Conservation (phyloP, 2,888 invertebrate genomes). For the Anagyrus pseudococci region DNA sequence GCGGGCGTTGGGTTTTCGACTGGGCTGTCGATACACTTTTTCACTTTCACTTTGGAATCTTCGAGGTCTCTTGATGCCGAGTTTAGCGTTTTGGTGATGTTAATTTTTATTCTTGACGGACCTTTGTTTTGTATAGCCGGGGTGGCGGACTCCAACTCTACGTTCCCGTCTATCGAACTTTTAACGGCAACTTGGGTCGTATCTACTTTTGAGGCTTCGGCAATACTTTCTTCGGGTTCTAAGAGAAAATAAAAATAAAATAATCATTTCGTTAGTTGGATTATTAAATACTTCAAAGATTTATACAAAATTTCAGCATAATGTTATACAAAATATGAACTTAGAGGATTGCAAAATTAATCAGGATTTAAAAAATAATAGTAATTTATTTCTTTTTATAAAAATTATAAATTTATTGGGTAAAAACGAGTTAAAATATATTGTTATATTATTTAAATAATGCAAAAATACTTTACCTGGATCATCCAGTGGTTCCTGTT, state of each 20-base stretch:
- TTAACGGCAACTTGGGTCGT: conserved; percentile 67
- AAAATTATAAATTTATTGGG: no score
- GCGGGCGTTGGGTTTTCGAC: conserved; percentile 44
- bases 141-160: conserved; percentile 68
- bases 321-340: no score
- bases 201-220: conserved; percentile 63
- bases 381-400: no score
- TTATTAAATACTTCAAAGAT: no score
- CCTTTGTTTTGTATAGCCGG: conserved; percentile 59
- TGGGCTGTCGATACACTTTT: conserved; percentile 77
- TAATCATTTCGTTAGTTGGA: no score
- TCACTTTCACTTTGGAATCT: conserved; percentile 73
- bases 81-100: conserved; percentile 68
- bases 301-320: no score
- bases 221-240: conserved; percentile 64
- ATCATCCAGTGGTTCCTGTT: conserved; percentile 54
- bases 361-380: no score
- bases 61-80: conserved; percentile 43
- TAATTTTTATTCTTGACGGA: conserved; percentile 74
- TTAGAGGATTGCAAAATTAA: background rate
- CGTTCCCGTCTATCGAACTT: conserved; percentile 80
- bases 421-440: no score
- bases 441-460: background rate
- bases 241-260: no score
- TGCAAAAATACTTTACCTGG: conserved; percentile 44